Percentiles rank a stretch among this genome's conserved stretches.
These are phyloP conservation scores for Rousettus madagascariensis DNA, from an alignment of 2,797 vertebrate genomes.

Conservation along the genomic window DNA sequence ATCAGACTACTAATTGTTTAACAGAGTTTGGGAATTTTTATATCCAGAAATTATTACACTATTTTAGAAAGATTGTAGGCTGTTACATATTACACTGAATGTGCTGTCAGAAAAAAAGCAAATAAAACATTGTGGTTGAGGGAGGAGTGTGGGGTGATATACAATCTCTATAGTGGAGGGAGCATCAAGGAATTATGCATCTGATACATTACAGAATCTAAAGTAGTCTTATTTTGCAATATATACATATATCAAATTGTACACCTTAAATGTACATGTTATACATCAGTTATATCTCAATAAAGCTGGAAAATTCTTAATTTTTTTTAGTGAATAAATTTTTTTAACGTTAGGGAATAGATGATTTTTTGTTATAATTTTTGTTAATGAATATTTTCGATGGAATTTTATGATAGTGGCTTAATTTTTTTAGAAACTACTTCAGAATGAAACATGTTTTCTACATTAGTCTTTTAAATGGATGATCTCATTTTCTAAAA, in stretches of 20 bases:
- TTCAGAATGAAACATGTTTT: neutral
- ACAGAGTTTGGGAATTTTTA: conserved; percentile 7
- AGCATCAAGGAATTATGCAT: neutral
- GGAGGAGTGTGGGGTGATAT: neutral
- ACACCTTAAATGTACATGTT: neutral
- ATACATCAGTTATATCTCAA: neutral
- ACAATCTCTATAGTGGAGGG: neutral
- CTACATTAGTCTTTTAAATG: neutral
- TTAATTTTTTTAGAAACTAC: conserved; percentile 25
- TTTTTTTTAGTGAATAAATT: conserved; percentile 7
- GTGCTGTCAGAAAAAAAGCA: neutral
- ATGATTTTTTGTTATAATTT: neutral
- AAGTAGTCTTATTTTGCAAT: neutral
- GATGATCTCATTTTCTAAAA: neutral
- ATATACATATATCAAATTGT: neutral
- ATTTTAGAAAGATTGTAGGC: neutral
- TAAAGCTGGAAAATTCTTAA: neutral
- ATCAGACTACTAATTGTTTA: conserved; percentile 15
- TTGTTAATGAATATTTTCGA: conserved; percentile 11
- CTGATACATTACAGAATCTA: neutral
- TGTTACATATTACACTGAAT: neutral
- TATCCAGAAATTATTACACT: neutral
- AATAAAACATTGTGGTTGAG: neutral
- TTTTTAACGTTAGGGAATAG: neutral
- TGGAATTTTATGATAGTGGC: neutral